phyloP scores from a whole-genome alignment of 2,797 vertebrate genomes.

The Muraenolepis orangiensis region DNA sequence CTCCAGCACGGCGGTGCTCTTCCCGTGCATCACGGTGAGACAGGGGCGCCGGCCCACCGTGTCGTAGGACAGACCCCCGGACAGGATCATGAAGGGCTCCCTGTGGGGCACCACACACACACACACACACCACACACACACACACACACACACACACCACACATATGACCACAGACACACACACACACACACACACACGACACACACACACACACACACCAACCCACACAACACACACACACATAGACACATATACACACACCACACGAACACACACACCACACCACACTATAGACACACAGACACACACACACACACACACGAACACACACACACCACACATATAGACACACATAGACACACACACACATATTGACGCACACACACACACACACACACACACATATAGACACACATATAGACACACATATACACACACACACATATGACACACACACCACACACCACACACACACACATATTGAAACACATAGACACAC shows the following conservation, averaged over 20 bases:
- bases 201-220: no score
- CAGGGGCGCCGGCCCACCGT: conserved; percentile 93
- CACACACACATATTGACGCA: neutral
- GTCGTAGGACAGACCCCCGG: conserved; percentile 95
- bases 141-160: conserved; percentile 12
- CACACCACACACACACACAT: conserved; percentile 5
- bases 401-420: no score
- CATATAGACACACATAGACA: conserved; percentile 4
- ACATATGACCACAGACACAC: conserved; percentile 5
- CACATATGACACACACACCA: no score
- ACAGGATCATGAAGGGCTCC: conserved; percentile 96
- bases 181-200: no score
- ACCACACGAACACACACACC: no score
- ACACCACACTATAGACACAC: neutral
- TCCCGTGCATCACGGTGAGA: conserved; percentile 98
- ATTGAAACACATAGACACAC: neutral
- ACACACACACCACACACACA: conserved; percentile 11
- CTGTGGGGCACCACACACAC: conserved; percentile 35
- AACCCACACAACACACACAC: no score
- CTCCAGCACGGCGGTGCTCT: conserved; percentile 95
- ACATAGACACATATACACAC: no score
- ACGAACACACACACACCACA: conserved; percentile 12
- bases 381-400: neutral
- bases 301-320: conserved; percentile 3
- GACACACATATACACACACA: no score